A percentile compares a stretch with the other conserved stretches of the same genome.
These are phyloP conservation scores for Drosophila ananassae DNA, from an alignment of 1,140 invertebrate genomes.

Conservation along the genomic window DNA sequence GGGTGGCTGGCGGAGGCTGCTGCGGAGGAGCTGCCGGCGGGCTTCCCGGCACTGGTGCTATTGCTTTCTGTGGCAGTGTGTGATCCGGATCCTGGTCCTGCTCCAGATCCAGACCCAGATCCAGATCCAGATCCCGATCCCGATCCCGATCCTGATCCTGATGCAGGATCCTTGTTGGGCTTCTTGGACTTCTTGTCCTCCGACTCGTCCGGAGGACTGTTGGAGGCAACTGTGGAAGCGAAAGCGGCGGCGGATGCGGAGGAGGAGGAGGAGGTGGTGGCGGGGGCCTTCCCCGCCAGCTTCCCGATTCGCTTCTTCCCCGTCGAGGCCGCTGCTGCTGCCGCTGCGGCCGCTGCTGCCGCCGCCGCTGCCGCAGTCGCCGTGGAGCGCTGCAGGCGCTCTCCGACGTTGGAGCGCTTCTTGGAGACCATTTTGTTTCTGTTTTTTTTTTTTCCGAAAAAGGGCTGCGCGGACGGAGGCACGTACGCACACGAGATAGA, in stretches of 20 bases:
- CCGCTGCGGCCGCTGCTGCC: constrained; percentile 22
- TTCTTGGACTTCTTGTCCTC: constrained; percentile 48
- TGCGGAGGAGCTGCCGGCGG: not conserved
- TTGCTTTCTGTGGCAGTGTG: constrained; percentile 15
- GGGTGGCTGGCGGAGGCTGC: not conserved
- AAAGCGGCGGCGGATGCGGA: not conserved
- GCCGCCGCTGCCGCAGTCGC: constrained; percentile 37
- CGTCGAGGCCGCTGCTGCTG: constrained; percentile 11
- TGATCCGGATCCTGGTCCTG: not conserved
- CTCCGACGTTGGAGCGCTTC: constrained; percentile 70
- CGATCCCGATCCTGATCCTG: not conserved
- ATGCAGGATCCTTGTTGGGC: constrained; percentile 25
- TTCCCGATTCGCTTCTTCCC: constrained; percentile 62
- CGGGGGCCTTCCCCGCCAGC: constrained; percentile 33
- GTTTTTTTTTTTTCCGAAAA: not conserved
- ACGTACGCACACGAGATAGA: constrained; percentile 20
- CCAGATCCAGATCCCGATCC: not conserved
- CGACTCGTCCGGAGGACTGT: constrained; percentile 39
- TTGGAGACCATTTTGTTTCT: constrained; percentile 71
- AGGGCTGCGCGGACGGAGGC: constrained; percentile 22
- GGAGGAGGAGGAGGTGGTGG: not conserved
- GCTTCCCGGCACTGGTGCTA: not conserved
- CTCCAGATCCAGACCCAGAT: not conserved
- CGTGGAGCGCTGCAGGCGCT: constrained; percentile 69
- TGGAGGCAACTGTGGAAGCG: not conserved